Evolutionary conservation across 2,888 invertebrate genomes (phyloP).

Genomic region (Chaitophorus viminalis): DNA sequence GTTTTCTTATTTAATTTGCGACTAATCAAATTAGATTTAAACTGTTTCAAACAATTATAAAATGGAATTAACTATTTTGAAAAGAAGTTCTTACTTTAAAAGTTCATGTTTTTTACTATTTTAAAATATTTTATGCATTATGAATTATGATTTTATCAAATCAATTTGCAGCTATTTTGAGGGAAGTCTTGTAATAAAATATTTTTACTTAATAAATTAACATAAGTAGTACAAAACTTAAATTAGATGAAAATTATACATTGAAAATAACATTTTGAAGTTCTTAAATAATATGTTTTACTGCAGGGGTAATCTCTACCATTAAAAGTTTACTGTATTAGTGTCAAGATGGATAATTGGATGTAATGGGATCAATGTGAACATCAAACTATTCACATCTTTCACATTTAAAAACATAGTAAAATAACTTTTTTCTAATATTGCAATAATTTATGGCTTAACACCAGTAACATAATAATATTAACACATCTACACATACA

Average conservation of each 20-base stretch:
- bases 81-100: no score
- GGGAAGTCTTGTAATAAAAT: no score
- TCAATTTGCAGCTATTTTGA: background rate
- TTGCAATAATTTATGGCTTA: background rate
- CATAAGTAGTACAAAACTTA: background rate
- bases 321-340: slow-evolving; percentile 25
- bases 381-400: slow-evolving; percentile 8
- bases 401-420: slow-evolving; percentile 27
- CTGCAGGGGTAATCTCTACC: background rate
- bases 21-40: no score
- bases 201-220: background rate
- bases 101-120: no score
- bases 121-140: no score
- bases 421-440: slow-evolving; percentile 15
- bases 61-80: no score
- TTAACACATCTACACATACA: background rate
- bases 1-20: no score
- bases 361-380: slow-evolving; percentile 1
- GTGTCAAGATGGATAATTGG: slow-evolving; percentile 36
- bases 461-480: slow-evolving; percentile 15
- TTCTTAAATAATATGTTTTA: slow-evolving; percentile 34
- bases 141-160: no score
- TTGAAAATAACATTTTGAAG: background rate
- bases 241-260: background rate
- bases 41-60: no score